Evolutionary conservation across 2,888 invertebrate genomes (phyloP), one percentile per base, ranked within the genome.

Genomic region (Scaptomyza tumidula): DNA sequence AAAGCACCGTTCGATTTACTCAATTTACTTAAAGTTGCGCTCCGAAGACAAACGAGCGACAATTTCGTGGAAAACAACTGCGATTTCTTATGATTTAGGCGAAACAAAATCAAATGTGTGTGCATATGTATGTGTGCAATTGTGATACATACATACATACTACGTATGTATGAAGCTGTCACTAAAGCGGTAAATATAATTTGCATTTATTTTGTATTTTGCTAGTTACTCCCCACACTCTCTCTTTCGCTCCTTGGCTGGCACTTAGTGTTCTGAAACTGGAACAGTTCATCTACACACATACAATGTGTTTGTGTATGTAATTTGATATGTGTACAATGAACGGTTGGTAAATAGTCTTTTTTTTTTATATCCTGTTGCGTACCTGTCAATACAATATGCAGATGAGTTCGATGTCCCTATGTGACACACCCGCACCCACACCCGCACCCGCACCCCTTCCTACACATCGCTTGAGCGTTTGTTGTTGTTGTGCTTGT

Each of bases 401-500:
- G 16, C 16, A 9, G 16, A 41, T 41, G 41, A 41, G 41, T 41
- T 41, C 41, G 41, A 41, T 41, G 41, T 16, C 41, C n/a, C n/a
- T 39, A n/a, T 39, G 14, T 41, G 39, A 16, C 16, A 41, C 9
- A 14, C 16, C 9, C 14, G 14, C 39, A 4, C 41, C 41, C 41
- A 24, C 19, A 9, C 14, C 39, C 5, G 3, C 39, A 11, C 1
- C 33, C 10, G 3, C 7, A 41, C 39, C 3, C 39, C 39, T 39
- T 14, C 37, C 39, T 39, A 39, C 37, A 39, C 16, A 41, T 41
- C 41, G 10, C 41, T 41, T 41, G 9, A 44, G 44, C 19, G 13
- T 44, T 27, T 56, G 37, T 44, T 58, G 37, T 44, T 58, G 35
- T 62, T 55, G 13, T 6, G 37, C 33, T 19, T 48, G 7, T 61